Evolutionary conservation across 2,797 vertebrate species (phyloP).

Genomic region (Peromyscus melanophrys): DNA sequence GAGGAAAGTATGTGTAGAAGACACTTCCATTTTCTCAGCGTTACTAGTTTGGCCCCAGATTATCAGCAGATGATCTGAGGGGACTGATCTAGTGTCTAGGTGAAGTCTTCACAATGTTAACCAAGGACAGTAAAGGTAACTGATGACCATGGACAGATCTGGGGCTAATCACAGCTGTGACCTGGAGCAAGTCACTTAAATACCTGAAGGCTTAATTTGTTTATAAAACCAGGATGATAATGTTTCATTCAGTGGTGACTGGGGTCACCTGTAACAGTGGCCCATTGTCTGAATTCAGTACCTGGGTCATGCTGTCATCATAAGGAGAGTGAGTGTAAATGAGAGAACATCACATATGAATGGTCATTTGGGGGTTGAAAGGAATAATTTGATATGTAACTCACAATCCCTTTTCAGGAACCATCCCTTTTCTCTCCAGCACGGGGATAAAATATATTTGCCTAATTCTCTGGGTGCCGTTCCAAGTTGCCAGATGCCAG

Average conservation of each 20-base stretch:
- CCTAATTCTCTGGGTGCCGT: neutral
- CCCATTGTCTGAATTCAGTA: neutral
- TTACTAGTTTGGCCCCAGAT: neutral
- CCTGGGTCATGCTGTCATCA: neutral
- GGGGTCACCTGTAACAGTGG: neutral
- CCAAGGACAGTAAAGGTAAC: neutral
- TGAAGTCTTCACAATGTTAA: neutral
- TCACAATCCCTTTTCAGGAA: rapidly evolving
- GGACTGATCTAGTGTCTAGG: neutral
- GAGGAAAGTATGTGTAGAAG: neutral
- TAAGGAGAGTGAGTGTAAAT: neutral
- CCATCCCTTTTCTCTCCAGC: neutral
- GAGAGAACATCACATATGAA: rapidly evolving
- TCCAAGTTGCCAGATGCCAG: neutral
- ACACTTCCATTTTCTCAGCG: neutral
- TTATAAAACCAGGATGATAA: neutral
- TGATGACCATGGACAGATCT: neutral
- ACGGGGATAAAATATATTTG: rapidly evolving
- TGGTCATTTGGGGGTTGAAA: neutral
- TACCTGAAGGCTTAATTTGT: neutral
- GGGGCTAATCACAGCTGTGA: neutral
- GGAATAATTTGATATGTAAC: no score
- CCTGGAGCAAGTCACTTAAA: neutral
- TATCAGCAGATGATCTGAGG: neutral
- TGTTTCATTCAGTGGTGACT: neutral